These are phyloP conservation scores for Ypsolopha scabrella DNA, from an alignment of 2,888 invertebrate species.

Conservation along the genomic window DNA sequence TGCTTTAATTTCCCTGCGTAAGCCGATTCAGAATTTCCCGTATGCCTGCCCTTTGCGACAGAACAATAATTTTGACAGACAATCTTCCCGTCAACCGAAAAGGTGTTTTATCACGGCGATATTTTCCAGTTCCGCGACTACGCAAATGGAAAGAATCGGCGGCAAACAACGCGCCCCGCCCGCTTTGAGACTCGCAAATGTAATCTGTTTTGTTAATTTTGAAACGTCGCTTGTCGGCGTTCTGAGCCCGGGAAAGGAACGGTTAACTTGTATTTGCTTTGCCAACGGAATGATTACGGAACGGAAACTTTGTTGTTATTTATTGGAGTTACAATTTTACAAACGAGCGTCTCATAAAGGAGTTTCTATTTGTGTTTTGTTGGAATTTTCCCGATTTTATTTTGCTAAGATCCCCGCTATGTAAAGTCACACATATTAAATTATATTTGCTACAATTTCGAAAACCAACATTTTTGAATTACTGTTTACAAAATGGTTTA, in stretches of 20 bases:
- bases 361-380: slow-evolving; percentile 4
- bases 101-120: background rate
- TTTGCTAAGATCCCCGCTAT: no score
- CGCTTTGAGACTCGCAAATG: slow-evolving; percentile 49
- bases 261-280: slow-evolving; percentile 31
- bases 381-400: slow-evolving; percentile 4
- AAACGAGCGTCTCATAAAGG: slow-evolving; percentile 1
- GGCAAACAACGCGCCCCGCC: slow-evolving; percentile 40
- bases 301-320: slow-evolving; percentile 13
- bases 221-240: slow-evolving; percentile 37
- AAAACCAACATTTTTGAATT: no score
- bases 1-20: no score
- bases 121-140: slow-evolving; percentile 23
- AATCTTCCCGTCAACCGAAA: no score
- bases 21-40: no score
- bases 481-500: no score
- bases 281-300: slow-evolving; percentile 24
- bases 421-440: no score
- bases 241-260: slow-evolving; percentile 21
- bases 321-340: slow-evolving; percentile 1
- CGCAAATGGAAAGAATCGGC: slow-evolving; percentile 52
- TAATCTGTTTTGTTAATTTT: slow-evolving; percentile 68
- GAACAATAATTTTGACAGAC: no score
- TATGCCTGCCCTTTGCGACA: no score
- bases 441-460: no score